Conservation (phyloP, 2,888 invertebrate species). For the Hirtodrosophila confusa region DNA sequence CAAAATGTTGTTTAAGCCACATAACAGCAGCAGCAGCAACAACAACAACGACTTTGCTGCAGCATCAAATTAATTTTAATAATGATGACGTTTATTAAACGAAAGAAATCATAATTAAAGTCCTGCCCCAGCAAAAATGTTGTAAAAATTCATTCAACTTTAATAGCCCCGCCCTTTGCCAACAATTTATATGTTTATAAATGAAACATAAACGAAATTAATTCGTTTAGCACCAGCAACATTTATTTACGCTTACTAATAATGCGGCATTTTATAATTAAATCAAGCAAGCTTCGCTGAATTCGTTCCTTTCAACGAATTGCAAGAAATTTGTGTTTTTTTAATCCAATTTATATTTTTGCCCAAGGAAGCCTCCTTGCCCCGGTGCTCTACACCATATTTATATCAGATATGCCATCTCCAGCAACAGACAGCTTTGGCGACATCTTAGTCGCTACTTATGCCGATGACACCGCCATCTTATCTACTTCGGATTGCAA, state of each 20-base stretch:
- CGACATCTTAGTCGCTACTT: no score
- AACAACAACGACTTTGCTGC: constrained; percentile 33
- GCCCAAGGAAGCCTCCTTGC: no score
- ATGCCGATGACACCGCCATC: no score
- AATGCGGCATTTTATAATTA: no score
- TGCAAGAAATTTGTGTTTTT: no score
- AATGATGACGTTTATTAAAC: constrained; percentile 67
- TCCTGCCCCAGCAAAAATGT: constrained; percentile 32
- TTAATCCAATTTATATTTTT: no score
- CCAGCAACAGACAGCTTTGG: no score
- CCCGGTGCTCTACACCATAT: no score
- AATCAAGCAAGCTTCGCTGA: no score
- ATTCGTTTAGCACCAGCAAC: constrained; percentile 12
- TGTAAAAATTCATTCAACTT: constrained; percentile 61
- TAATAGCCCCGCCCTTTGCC: constrained; percentile 32
- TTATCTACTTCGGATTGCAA: no score
- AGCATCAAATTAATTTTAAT: constrained; percentile 69
- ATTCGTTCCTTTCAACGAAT: no score
- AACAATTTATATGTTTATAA: constrained; percentile 11
- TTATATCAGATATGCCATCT: no score
- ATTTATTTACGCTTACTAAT: neutral
- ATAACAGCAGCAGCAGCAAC: constrained; percentile 15
- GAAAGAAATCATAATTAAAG: constrained; percentile 62
- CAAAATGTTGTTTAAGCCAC: constrained; percentile 47
- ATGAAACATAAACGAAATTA: constrained; percentile 12